Evolutionary conservation across 2,888 invertebrate genomes (phyloP).

Genomic region (Chloroclystis v-ata): DNA sequence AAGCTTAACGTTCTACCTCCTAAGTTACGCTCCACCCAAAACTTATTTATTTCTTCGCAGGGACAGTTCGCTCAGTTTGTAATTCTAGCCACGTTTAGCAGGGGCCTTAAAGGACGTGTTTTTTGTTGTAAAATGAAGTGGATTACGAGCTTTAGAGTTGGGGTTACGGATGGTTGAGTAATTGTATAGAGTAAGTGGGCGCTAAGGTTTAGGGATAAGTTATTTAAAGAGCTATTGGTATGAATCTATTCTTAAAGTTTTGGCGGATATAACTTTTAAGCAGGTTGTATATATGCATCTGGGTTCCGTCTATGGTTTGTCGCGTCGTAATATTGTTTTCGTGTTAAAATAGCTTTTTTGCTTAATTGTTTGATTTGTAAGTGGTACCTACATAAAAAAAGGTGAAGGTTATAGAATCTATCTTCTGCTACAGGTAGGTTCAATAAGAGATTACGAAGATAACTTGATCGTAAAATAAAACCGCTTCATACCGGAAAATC

Average conservation of each 20-base stretch:
- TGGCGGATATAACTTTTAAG: neutral
- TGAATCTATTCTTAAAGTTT: neutral
- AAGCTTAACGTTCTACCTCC: conserved; percentile 20
- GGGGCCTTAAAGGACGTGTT: conserved; percentile 8
- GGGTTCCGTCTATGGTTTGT: no score
- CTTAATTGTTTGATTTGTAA: no score
- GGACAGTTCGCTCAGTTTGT: conserved; percentile 32
- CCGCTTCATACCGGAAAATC: neutral
- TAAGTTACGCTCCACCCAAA: conserved; percentile 30
- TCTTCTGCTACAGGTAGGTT: no score
- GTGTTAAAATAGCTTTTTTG: no score
- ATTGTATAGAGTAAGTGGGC: neutral
- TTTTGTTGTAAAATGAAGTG: conserved; percentile 19
- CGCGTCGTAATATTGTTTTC: no score
- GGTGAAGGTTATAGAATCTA: no score
- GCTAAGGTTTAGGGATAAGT: neutral
- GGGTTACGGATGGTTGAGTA: neutral
- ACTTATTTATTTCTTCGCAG: conserved; percentile 39
- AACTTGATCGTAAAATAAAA: neutral
- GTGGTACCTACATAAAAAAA: no score
- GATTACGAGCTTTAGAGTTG: conserved; percentile 12
- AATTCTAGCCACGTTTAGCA: conserved; percentile 41
- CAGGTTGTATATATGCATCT: no score
- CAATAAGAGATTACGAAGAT: no score
- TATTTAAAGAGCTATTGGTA: neutral